Conservation (phyloP, 2,113 vertebrate species). For the Labrus mixtus region DNA sequence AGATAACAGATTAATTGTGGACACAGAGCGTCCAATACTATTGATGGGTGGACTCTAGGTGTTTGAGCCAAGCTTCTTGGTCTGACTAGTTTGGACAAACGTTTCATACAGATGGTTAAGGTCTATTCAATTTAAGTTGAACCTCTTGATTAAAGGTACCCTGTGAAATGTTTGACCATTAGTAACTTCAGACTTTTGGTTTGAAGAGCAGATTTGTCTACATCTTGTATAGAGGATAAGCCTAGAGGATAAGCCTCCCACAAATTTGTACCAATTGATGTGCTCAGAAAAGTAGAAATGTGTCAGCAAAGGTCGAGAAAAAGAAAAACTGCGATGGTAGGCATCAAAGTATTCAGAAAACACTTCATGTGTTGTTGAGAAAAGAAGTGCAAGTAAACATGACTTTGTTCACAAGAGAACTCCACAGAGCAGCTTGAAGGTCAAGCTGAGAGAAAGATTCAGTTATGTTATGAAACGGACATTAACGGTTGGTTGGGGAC, state of each 20-base stretch:
- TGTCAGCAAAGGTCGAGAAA: background rate
- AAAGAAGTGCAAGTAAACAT: background rate
- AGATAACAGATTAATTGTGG: too few species aligned
- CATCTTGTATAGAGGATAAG: too few species aligned
- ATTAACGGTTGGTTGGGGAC: background rate
- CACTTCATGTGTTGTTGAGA: background rate
- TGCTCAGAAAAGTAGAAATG: too few species aligned
- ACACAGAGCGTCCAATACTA: too few species aligned
- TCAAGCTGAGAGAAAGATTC: background rate
- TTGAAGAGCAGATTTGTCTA: too few species aligned
- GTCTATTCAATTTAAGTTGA: background rate
- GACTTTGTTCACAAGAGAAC: background rate
- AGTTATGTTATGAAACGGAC: slow-evolving; percentile 3
- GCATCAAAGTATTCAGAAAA: background rate
- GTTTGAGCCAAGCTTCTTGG: too few species aligned
- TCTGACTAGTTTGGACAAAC: background rate
- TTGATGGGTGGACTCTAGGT: too few species aligned
- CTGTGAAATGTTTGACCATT: background rate
- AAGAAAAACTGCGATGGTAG: background rate
- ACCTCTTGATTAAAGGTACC: background rate
- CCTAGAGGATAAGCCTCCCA: too few species aligned
- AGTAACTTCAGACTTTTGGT: background rate
- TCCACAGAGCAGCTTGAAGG: background rate
- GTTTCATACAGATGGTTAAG: background rate
- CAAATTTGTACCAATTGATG: too few species aligned